A percentile compares a stretch with the other conserved stretches of the same genome.
Evolutionary conservation across 2,113 vertebrate genomes (phyloP).

Genomic region (Oreochromis aureus): DNA sequence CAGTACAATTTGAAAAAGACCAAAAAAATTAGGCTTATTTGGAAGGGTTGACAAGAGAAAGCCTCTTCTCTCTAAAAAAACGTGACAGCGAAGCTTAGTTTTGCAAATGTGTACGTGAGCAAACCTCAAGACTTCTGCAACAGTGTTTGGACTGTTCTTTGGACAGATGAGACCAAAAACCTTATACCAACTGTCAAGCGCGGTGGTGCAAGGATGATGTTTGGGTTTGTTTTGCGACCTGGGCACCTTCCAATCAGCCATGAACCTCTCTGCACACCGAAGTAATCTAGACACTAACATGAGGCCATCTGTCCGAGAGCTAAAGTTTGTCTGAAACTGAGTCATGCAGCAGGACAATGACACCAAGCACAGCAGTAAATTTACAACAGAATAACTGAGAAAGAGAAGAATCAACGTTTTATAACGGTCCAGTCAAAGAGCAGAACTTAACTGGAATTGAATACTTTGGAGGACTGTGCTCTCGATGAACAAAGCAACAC

Average conservation of each 20-base stretch:
- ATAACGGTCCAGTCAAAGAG: neutral
- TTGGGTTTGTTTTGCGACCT: neutral
- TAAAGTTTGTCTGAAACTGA: fast-evolving
- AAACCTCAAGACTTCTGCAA: neutral
- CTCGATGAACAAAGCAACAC: neutral
- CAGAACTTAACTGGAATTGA: neutral
- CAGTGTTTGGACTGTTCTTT: neutral
- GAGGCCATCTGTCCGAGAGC: neutral
- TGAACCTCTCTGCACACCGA: neutral
- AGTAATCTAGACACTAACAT: neutral
- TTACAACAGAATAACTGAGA: fast-evolving
- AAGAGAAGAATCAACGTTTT: neutral
- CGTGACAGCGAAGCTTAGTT: neutral
- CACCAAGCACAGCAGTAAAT: neutral
- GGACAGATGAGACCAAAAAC: neutral
- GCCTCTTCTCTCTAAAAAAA: neutral
- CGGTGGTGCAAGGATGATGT: neutral
- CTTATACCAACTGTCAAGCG: neutral
- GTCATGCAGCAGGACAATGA: neutral
- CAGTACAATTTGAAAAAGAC: neutral
- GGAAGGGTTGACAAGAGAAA: neutral
- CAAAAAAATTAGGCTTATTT: neutral
- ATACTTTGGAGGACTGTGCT: neutral
- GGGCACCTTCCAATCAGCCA: neutral
- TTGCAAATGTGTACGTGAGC: neutral